Evolutionary conservation across 2,888 invertebrate genomes (phyloP), one percentile per base, ranked within the genome.

Genomic region (Drosophila conformis): DNA sequence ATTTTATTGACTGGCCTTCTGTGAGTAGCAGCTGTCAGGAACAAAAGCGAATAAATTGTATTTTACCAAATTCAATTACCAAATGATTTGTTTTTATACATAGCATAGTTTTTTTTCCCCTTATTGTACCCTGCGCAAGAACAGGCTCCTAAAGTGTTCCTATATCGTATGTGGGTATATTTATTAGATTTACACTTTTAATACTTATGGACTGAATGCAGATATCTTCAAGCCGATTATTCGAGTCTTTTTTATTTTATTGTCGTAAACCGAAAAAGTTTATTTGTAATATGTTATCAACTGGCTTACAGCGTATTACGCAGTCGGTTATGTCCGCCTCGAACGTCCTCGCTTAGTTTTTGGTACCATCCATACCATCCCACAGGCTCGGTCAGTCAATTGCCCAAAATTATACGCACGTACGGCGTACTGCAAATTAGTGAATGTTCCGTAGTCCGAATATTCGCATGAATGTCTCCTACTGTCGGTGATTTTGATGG

Each of bases 41-140:
- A 53, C 88, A 82, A 86, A 69, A 73, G 67, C 69, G 74, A 76
- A 82, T 76, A 89, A 89, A 87, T 89, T 77, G 86, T 89, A 72
- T 87, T 85, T 77, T 42, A 48, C 68, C 65, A 69, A 87, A 89
- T 87, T 86, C 83, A 85, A 86, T 89, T 85, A 83, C 88, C 75
- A 75, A 86, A 80, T 83, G 78, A 89, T 85, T 87, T 82, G 74
- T 83, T 89, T 85, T 85, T 80, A 54, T 54, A 65, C 46, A 75
- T 46, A 42, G 66, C 57, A 60, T 74, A 53, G 35, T 53, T 53
- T 54, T 60, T 60, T 52, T 62, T 25, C 15, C 25, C 13, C 25
- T 8, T 18, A 38, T 69, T 46, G 35, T 54, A 51, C 67, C 66
- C 74, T 67, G 13, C 4, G 5, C 21, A n/a, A 31, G 0, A 6